These are phyloP conservation scores for Panagrolaimus sp. DNA, from an alignment of 1,140 invertebrate species.

Conservation along the genomic window DNA sequence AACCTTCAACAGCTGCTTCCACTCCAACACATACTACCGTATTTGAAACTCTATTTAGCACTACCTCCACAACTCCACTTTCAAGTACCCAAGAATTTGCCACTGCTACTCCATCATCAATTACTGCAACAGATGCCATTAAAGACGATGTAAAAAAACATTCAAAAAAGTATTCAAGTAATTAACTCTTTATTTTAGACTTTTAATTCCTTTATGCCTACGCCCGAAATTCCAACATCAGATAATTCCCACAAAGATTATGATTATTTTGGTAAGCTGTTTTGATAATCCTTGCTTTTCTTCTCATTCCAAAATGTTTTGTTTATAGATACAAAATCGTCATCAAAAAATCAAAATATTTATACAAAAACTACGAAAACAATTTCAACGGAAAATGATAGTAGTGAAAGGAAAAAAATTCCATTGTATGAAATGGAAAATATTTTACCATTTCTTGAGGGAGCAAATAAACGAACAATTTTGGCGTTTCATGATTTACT, in stretches of 20 bases:
- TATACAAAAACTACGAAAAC: neutral
- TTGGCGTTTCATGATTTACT: conserved; percentile 35
- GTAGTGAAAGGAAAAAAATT: conserved; percentile 17
- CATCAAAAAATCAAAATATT: neutral
- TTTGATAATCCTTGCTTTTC: too few species aligned
- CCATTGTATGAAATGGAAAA: conserved; percentile 29
- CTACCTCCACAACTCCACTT: neutral
- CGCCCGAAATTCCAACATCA: too few species aligned
- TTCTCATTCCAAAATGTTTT: neutral
- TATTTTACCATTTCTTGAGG: conserved; percentile 38
- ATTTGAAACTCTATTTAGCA: neutral
- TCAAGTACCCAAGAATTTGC: conserved; percentile 13
- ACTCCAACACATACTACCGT: neutral
- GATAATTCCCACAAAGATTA: too few species aligned
- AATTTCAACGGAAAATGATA: conserved; percentile 18
- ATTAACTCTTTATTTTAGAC: neutral
- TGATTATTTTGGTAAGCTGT: too few species aligned
- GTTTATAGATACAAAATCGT: neutral
- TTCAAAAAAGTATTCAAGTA: neutral
- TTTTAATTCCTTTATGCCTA: too few species aligned
- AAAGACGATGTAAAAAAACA: neutral
- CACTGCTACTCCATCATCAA: conserved; percentile 2
- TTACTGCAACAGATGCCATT: neutral
- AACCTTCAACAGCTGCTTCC: neutral
- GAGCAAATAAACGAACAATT: conserved; percentile 23